A percentile compares a stretch with the other conserved stretches of the same genome.
Evolutionary conservation across 2,888 invertebrate species (phyloP).

Genomic region (Lymantria dispar): DNA sequence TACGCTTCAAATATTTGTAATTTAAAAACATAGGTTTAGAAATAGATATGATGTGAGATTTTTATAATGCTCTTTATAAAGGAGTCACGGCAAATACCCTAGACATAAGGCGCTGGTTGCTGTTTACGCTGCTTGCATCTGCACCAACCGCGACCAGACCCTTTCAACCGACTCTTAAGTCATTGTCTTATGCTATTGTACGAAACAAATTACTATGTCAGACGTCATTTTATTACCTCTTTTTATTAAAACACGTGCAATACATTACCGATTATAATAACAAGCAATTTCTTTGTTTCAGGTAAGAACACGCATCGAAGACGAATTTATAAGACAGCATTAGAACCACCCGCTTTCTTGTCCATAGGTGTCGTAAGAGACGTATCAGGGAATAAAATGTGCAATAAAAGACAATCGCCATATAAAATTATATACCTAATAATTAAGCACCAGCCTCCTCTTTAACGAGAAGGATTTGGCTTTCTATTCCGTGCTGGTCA

Average conservation of each 20-base stretch:
- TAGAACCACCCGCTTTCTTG: too few species aligned
- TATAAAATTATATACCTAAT: too few species aligned
- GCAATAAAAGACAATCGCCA: too few species aligned
- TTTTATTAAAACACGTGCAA: conserved; percentile 12
- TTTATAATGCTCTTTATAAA: not conserved
- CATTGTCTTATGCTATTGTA: conserved; percentile 51
- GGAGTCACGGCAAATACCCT: conserved; percentile 29
- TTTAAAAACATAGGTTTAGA: too few species aligned
- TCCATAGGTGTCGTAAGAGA: too few species aligned
- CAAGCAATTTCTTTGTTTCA: conserved; percentile 46
- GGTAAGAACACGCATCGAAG: conserved; percentile 41
- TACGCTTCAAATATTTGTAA: too few species aligned
- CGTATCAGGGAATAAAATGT: too few species aligned
- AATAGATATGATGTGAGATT: too few species aligned
- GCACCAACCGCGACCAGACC: conserved; percentile 39
- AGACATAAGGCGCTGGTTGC: conserved; percentile 14
- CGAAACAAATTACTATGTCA: conserved; percentile 55
- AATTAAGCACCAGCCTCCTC: too few species aligned
- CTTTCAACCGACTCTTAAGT: conserved; percentile 37
- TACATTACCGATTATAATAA: conserved; percentile 3
- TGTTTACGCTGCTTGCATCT: conserved; percentile 44
- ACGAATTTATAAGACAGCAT: too few species aligned
- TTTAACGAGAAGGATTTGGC: too few species aligned
- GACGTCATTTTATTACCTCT: conserved; percentile 27
- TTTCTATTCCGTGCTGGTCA: too few species aligned